These are phyloP conservation scores for Eupsilia transversa DNA, from an alignment of 2,888 invertebrate species.

Conservation along the genomic window DNA sequence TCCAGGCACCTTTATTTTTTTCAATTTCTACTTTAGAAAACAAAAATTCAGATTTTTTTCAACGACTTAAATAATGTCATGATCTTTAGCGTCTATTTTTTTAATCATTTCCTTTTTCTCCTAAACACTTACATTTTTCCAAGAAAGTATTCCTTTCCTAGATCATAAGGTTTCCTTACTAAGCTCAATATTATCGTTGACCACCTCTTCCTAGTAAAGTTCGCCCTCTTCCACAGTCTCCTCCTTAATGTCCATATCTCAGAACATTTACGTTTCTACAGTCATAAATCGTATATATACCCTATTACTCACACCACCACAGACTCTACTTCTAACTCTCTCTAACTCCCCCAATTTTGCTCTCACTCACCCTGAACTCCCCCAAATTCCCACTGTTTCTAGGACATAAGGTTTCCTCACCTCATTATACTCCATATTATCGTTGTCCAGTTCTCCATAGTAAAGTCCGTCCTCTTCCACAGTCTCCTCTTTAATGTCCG, in stretches of 20 bases:
- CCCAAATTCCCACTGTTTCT: not conserved
- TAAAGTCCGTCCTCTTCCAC: conserved; percentile 89
- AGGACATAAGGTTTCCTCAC: conserved; percentile 46
- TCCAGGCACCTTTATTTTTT: too few relatives aligned
- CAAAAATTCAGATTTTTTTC: too few relatives aligned
- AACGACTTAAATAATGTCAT: too few relatives aligned
- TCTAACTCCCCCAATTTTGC: not conserved
- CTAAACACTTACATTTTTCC: too few relatives aligned
- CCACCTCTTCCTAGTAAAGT: conserved; percentile 87
- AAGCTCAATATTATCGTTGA: conserved; percentile 85
- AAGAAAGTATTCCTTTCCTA: too few relatives aligned
- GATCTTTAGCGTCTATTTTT: too few relatives aligned
- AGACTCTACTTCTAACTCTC: not conserved
- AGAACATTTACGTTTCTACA: conserved; percentile 50
- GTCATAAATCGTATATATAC: not conserved
- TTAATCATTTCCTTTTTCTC: too few relatives aligned
- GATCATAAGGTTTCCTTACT: too few relatives aligned
- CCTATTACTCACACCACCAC: not conserved
- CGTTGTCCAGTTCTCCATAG: conserved; percentile 87
- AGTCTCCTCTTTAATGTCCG: conserved; percentile 86
- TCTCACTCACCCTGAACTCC: not conserved
- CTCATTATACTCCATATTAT: conserved; percentile 87
- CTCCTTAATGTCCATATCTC: conserved; percentile 81
- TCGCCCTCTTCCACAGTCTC: conserved; percentile 88
- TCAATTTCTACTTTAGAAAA: too few relatives aligned